Evolutionary conservation across 1,140 invertebrate species (phyloP).

Genomic region (Proctacanthus coquilletti): DNA sequence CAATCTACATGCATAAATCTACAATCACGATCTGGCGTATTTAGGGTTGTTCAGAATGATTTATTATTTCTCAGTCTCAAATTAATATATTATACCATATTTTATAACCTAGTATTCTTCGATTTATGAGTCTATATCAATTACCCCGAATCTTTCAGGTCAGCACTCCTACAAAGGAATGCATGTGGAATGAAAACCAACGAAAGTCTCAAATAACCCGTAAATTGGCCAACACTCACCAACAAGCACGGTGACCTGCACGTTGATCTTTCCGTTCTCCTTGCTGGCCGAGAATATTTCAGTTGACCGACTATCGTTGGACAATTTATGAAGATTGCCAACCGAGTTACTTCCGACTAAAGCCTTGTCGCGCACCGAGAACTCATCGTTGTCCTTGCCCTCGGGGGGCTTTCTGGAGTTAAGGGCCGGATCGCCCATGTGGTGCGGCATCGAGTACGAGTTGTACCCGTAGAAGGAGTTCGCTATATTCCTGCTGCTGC

Average conservation of each 20-base stretch:
- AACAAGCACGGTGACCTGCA: constrained; percentile 67
- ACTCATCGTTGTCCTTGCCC: constrained; percentile 59
- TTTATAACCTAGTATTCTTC: too few species aligned
- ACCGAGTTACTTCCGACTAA: background rate
- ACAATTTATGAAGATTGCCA: constrained; percentile 11
- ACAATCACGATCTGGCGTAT: too few species aligned
- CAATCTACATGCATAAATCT: too few species aligned
- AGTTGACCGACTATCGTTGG: constrained; percentile 1
- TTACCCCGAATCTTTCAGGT: too few species aligned
- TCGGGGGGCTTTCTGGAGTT: constrained; percentile 46
- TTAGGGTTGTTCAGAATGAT: too few species aligned
- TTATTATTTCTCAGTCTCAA: too few species aligned
- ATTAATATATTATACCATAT: too few species aligned
- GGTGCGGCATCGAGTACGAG: background rate
- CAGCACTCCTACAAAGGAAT: too few species aligned
- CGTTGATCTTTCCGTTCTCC: constrained; percentile 77
- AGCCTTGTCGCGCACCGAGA: constrained; percentile 36
- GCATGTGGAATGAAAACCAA: too few species aligned
- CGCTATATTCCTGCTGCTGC: constrained; percentile 25
- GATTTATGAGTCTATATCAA: too few species aligned
- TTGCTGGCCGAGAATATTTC: constrained; percentile 47
- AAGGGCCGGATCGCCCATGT: constrained; percentile 11
- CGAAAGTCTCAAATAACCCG: too few species aligned
- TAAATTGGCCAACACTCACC: constrained; percentile 35
- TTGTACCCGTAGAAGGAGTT: constrained; percentile 17